Conservation (phyloP, 2,797 vertebrate genomes). For the Rousettus madagascariensis region DNA sequence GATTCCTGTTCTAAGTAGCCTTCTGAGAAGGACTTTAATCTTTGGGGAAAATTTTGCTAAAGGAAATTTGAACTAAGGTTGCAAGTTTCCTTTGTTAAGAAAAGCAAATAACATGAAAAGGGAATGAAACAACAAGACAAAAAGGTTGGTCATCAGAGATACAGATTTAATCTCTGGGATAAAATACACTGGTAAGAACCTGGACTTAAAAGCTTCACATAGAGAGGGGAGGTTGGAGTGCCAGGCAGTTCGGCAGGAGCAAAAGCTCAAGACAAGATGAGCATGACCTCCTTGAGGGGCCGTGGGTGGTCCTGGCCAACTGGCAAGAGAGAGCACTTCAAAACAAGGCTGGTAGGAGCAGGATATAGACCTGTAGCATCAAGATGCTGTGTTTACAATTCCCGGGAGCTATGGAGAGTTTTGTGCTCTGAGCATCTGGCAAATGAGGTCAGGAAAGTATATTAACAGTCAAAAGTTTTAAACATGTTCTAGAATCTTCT, state of each 20-base stretch:
- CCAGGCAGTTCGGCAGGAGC: too few species aligned
- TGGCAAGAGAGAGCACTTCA: not conserved
- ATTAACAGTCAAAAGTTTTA: not conserved
- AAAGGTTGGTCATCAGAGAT: not conserved
- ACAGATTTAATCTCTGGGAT: slow-evolving; percentile 27
- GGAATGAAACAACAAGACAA: not conserved
- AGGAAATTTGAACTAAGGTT: slow-evolving; percentile 65
- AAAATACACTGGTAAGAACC: not conserved
- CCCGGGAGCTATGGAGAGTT: not conserved
- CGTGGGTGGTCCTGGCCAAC: not conserved
- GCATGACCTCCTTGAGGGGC: not conserved
- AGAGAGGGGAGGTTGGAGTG: not conserved
- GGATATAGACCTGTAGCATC: not conserved
- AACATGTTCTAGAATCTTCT: not conserved
- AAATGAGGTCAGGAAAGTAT: not conserved
- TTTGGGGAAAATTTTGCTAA: slow-evolving; percentile 49
- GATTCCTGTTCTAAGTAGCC: slow-evolving; percentile 56
- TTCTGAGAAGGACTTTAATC: slow-evolving; percentile 65
- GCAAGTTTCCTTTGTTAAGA: slow-evolving; percentile 64
- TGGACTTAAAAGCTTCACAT: not conserved
- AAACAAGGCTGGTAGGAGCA: not conserved
- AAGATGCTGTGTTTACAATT: not conserved
- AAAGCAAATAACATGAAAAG: slow-evolving; percentile 67
- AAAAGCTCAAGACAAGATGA: not conserved
- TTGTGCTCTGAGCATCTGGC: not conserved